Evolutionary conservation across 2,888 invertebrate species (phyloP).

Genomic region (Pheosia gnoma): DNA sequence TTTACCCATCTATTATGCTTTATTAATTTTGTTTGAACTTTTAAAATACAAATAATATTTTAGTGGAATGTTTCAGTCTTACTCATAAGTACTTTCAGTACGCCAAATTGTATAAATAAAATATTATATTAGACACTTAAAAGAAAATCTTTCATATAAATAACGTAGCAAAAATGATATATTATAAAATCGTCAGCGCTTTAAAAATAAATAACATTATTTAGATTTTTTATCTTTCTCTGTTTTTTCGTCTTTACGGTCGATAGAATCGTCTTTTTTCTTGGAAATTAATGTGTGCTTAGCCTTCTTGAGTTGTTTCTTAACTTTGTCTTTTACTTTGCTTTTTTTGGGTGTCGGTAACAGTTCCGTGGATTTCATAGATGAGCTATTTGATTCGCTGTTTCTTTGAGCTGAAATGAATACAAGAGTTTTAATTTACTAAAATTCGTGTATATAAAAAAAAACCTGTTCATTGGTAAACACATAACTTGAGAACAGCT

Average conservation of each 20-base stretch:
- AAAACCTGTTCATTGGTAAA: too few relatives aligned
- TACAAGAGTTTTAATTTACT: conserved; percentile 4
- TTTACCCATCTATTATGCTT: conserved; percentile 18
- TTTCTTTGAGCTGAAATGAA: conserved; percentile 73
- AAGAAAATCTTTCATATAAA: conserved; percentile 7
- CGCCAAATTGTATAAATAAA: conserved; percentile 27
- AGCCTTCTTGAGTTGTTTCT: conserved; percentile 78
- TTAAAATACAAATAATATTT: conserved; percentile 10
- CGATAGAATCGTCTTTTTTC: conserved; percentile 68
- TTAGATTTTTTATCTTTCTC: conserved; percentile 68
- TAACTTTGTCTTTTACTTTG: conserved; percentile 79
- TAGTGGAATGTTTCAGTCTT: conserved; percentile 79
- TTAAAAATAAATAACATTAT: conserved; percentile 29
- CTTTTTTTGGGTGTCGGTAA: conserved; percentile 68
- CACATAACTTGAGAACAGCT: too few relatives aligned
- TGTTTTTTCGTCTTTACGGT: conserved; percentile 61
- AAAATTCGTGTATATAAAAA: neutral
- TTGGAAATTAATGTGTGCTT: conserved; percentile 73
- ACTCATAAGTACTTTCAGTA: conserved; percentile 63
- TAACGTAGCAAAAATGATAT: neutral
- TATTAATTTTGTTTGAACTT: conserved; percentile 8
- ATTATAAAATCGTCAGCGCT: neutral
- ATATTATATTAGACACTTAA: conserved; percentile 13
- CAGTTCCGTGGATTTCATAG: conserved; percentile 71
- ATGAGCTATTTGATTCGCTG: conserved; percentile 75